These are phyloP conservation scores for Parnassius glacialis DNA, from an alignment of 2,888 invertebrate genomes.

Conservation along the genomic window DNA sequence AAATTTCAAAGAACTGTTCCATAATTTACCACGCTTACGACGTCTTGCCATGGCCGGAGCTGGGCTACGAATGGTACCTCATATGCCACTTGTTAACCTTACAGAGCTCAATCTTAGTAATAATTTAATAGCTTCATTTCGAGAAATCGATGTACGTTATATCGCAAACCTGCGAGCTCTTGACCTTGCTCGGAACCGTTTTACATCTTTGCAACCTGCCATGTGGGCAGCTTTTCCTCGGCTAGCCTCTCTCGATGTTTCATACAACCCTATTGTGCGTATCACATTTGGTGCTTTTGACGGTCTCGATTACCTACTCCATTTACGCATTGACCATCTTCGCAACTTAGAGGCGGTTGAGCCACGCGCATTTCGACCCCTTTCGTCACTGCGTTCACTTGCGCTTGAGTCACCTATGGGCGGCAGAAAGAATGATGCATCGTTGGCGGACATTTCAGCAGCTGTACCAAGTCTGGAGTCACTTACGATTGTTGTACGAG, in stretches of 20 bases:
- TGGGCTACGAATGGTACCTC: conserved; percentile 85
- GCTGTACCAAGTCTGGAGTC: conserved; percentile 46
- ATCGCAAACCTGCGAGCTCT: conserved; percentile 84
- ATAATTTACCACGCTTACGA: conserved; percentile 87
- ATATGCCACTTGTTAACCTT: conserved; percentile 83
- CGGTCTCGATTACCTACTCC: conserved; percentile 84
- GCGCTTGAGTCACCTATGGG: conserved; percentile 83
- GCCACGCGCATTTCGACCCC: conserved; percentile 83
- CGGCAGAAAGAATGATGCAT: conserved; percentile 74
- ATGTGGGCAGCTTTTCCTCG: conserved; percentile 84
- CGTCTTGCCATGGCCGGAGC: conserved; percentile 85
- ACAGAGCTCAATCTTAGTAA: conserved; percentile 86
- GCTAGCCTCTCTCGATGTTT: conserved; percentile 86
- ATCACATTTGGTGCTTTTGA: conserved; percentile 83
- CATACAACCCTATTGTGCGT: conserved; percentile 88
- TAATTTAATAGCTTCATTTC: conserved; percentile 84
- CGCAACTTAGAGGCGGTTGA: conserved; percentile 85
- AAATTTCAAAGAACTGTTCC: conserved; percentile 89
- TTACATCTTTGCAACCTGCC: conserved; percentile 84
- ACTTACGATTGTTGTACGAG: conserved; percentile 81
- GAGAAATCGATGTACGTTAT: conserved; percentile 83
- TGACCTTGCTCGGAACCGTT: conserved; percentile 85
- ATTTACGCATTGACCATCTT: conserved; percentile 84
- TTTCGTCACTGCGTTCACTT: conserved; percentile 83
- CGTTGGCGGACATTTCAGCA: conserved; percentile 42